Percentiles rank a stretch among this genome's conserved stretches.
These are phyloP conservation scores for Caenorhabditis angaria DNA, from an alignment of 2,888 invertebrate genomes.

Conservation along the genomic window DNA sequence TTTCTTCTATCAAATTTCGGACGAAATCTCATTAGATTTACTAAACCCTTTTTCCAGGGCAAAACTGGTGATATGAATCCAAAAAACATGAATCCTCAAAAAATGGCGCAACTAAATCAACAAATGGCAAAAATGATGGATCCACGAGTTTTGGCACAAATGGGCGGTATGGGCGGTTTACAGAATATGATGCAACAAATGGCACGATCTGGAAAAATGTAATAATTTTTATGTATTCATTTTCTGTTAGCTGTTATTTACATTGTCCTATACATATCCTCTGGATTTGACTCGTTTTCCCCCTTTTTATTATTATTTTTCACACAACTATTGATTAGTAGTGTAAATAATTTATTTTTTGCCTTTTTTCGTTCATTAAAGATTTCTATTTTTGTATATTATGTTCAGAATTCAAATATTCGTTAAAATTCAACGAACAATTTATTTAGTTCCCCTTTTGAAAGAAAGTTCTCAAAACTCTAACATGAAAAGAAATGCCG, in stretches of 20 bases:
- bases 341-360: constrained; percentile 6
- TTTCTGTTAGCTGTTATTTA: not conserved
- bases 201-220: constrained; percentile 75
- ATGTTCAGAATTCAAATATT: not conserved
- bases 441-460: no score
- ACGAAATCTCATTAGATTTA: no score
- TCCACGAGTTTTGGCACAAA: constrained; percentile 93
- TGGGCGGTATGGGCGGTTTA: constrained; percentile 82
- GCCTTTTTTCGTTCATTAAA: not conserved
- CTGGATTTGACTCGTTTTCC: not conserved
- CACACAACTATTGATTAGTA: constrained; percentile 2
- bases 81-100: constrained; percentile 96
- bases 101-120: constrained; percentile 98
- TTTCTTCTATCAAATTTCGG: no score
- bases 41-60: constrained; percentile 76
- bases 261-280: not conserved
- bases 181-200: constrained; percentile 94
- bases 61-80: constrained; percentile 85
- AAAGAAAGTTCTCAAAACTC: no score
- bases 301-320: not conserved
- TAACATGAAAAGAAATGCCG: constrained; percentile 12
- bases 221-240: constrained; percentile 28
- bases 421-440: constrained; percentile 17
- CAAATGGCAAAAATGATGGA: constrained; percentile 87
- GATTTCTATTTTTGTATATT: constrained; percentile 7